A percentile compares a stretch with the other conserved stretches of the same genome.
Conservation (phyloP, 2,888 invertebrate genomes). For the Selenia dentaria region DNA sequence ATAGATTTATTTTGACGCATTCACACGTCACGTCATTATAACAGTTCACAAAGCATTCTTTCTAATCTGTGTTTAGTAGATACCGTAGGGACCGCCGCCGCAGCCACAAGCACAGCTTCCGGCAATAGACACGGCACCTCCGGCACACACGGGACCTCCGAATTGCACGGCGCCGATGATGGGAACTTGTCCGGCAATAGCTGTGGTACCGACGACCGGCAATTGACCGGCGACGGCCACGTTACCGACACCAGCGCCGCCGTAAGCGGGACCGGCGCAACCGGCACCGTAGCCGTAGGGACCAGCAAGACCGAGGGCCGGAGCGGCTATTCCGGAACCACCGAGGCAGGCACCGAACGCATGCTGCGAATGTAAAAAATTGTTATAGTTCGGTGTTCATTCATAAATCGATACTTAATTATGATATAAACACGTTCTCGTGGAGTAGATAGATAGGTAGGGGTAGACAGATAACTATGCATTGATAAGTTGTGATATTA, state of each 20-base stretch:
- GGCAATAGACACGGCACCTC: conserved; percentile 48
- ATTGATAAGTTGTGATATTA: too few relatives aligned
- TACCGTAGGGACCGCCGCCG: conserved; percentile 17
- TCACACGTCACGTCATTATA: too few relatives aligned
- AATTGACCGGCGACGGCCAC: conserved; percentile 44
- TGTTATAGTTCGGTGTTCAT: too few relatives aligned
- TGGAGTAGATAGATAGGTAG: too few relatives aligned
- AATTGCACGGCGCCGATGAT: conserved; percentile 49
- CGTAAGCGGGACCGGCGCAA: conserved; percentile 30
- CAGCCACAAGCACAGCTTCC: conserved; percentile 51
- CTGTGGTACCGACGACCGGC: conserved; percentile 46
- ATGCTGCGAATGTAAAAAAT: conserved; percentile 9
- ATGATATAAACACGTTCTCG: too few relatives aligned
- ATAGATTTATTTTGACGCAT: too few relatives aligned
- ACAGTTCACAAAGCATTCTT: too few relatives aligned
- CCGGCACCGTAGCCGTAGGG: background rate
- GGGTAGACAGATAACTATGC: too few relatives aligned
- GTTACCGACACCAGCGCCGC: conserved; percentile 43
- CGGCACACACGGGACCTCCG: conserved; percentile 50
- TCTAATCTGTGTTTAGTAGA: conserved; percentile 17
- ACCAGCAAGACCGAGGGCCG: too few relatives aligned
- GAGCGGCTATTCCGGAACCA: too few relatives aligned
- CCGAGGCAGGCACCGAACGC: conserved; percentile 6
- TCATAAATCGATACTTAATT: too few relatives aligned
- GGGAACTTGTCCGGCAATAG: conserved; percentile 48